phyloP scores from a whole-genome alignment of 2,888 invertebrate genomes.

The Mechanitis messenoides region DNA sequence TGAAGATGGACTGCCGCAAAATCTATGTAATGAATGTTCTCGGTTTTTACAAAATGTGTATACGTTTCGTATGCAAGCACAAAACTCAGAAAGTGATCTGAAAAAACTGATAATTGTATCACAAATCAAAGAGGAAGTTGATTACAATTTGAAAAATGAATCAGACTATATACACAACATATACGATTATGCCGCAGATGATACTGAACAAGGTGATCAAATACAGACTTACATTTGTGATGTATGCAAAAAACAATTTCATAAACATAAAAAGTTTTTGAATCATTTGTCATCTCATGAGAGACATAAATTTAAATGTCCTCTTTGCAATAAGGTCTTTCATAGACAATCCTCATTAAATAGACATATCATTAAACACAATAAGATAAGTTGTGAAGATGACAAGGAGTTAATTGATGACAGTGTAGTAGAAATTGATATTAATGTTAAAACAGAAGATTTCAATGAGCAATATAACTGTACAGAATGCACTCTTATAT shows the following conservation, averaged over 20 bases:
- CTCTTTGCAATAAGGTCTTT: slow-evolving; percentile 51
- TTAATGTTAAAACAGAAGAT: slow-evolving; percentile 21
- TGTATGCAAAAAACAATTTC: slow-evolving; percentile 66
- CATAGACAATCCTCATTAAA: slow-evolving; percentile 42
- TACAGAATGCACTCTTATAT: slow-evolving; percentile 15
- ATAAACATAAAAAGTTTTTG: slow-evolving; percentile 59
- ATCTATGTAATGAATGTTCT: slow-evolving; percentile 75
- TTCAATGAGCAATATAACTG: slow-evolving; percentile 16
- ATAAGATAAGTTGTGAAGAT: slow-evolving; percentile 9
- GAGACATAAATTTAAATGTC: slow-evolving; percentile 37
- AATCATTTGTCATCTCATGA: slow-evolving; percentile 67
- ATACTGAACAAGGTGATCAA: slow-evolving; percentile 33
- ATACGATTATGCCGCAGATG: slow-evolving; percentile 30
- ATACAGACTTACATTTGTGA: slow-evolving; percentile 45
- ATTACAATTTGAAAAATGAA: slow-evolving; percentile 43
- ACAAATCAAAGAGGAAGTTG: slow-evolving; percentile 29
- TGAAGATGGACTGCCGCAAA: slow-evolving; percentile 78
- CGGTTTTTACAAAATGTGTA: slow-evolving; percentile 67
- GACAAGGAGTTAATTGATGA: neutral
- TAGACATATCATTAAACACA: slow-evolving; percentile 53
- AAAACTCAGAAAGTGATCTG: slow-evolving; percentile 49
- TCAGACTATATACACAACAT: slow-evolving; percentile 35
- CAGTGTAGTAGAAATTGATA: neutral
- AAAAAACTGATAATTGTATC: slow-evolving; percentile 39
- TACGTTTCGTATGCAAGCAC: slow-evolving; percentile 52